Evolutionary conservation across 2,888 invertebrate genomes (phyloP), one percentile per base, ranked within the genome.

Genomic region (Adela reaumurella): DNA sequence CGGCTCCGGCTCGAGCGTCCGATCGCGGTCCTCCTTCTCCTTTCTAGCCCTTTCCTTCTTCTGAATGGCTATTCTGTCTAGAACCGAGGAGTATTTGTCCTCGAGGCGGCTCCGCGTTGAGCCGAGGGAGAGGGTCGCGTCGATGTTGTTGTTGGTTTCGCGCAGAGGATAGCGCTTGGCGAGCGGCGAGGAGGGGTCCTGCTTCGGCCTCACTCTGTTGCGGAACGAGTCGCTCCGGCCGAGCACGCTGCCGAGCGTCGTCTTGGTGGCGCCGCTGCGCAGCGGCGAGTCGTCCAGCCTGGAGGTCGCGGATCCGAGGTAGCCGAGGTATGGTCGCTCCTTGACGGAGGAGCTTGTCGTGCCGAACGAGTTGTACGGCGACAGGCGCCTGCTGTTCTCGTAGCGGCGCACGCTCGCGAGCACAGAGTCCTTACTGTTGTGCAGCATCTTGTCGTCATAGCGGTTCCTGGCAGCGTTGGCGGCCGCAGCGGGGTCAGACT

Each of bases 1-100:
- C 48, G 58, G 70, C 64, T 63, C 86, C 46, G 89, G 87, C 59
- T 89, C 89, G 45, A 88, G 68, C 0, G 88, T 88, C 68, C 86
- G 86, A 57, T 90, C 90, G 2, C 83, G 82, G 62, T 87, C 82
- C 59, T 81, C 80, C 54, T 74, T 77, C 55, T 74, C 73, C 53
- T 65, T 72, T 52, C 65, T 66, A 45, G 82, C 80, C 46, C 71
- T 72, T 56, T 83, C 79, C 53, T 83, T 80, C 60, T 82, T 82
- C 57, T 83, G 76, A 46, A 67, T 65, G 19, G 88, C 86, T 56
- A 88, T 85, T 60, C 84, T 83, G 61, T 90, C 89, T 58, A 91
- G 71, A 18, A 90, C 84, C 17, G 88, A 83, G 1, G 89, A 85
- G 68, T 90, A 90, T 68, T 91, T 91, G 63, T 91, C 89, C 72